Percentiles rank a stretch among this genome's conserved stretches.
These are phyloP conservation scores for Stramonita haemastoma DNA, from an alignment of 2,888 invertebrate species.

Conservation along the genomic window DNA sequence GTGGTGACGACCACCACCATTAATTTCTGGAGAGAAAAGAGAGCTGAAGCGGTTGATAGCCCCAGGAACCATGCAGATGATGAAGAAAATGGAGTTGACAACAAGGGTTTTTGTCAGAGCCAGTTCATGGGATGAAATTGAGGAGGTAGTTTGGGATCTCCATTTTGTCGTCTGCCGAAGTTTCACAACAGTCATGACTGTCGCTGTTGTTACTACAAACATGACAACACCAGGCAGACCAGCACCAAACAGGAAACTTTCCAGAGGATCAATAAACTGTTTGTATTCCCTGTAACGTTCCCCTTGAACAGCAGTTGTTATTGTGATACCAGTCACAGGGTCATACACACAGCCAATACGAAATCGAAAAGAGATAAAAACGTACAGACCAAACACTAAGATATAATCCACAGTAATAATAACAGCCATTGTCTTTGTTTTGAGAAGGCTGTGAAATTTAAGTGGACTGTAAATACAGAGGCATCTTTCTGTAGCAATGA, in stretches of 20 bases:
- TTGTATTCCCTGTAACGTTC: neutral
- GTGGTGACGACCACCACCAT: too few relatives aligned
- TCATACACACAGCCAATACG: conserved; percentile 4
- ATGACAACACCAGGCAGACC: neutral
- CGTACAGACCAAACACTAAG: neutral
- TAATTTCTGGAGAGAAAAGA: too few relatives aligned
- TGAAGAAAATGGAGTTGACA: too few relatives aligned
- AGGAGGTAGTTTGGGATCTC: too few relatives aligned
- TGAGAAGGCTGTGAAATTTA: neutral
- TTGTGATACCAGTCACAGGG: neutral
- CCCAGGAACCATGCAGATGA: too few relatives aligned
- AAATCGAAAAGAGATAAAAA: neutral
- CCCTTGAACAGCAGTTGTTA: neutral
- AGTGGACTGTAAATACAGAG: neutral
- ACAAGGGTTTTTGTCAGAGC: too few relatives aligned
- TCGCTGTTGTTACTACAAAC: neutral
- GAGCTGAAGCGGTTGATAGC: too few relatives aligned
- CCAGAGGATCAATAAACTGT: neutral
- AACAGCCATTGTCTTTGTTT: neutral
- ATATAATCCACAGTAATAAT: neutral
- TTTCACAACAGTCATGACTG: too few relatives aligned
- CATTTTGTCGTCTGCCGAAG: too few relatives aligned
- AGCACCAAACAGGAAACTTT: neutral
- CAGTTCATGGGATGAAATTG: too few relatives aligned
- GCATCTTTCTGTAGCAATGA: conserved; percentile 1